Percentiles rank a stretch among this genome's conserved stretches.
Evolutionary conservation across 2,113 vertebrate genomes (phyloP).

Genomic region (Oreochromis aureus): DNA sequence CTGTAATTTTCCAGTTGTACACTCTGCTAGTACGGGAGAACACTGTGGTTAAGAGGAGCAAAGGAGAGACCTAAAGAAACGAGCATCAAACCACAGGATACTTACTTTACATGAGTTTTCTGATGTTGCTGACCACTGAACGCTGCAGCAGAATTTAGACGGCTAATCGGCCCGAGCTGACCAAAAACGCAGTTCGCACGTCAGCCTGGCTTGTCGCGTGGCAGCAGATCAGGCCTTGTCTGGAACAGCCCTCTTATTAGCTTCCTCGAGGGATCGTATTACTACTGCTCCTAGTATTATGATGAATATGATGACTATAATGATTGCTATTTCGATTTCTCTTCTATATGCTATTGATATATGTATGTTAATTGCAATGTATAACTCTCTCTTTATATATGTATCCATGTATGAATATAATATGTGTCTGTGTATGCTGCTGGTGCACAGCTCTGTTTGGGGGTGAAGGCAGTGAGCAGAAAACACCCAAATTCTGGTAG

Average conservation of each 20-base stretch:
- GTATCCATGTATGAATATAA: conserved; percentile 78
- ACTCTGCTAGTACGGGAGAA: background rate
- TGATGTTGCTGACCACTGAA: background rate
- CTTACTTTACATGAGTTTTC: background rate
- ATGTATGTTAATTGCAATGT: conserved; percentile 80
- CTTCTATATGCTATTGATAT: conserved; percentile 79
- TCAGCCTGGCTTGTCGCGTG: background rate
- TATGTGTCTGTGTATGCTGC: conserved; percentile 67
- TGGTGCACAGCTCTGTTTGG: conserved; percentile 30
- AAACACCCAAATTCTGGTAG: background rate
- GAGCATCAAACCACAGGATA: background rate
- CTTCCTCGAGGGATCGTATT: conserved; percentile 71
- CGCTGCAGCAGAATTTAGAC: background rate
- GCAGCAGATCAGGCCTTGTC: background rate
- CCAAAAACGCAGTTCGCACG: background rate
- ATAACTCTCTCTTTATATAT: conserved; percentile 77
- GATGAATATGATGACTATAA: conserved; percentile 72
- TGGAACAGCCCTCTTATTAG: conserved; percentile 70
- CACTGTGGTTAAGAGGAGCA: background rate
- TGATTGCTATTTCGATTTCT: conserved; percentile 73
- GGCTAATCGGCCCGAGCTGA: background rate
- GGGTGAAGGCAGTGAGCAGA: conserved; percentile 24
- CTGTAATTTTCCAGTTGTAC: background rate
- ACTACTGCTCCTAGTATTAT: conserved; percentile 70
- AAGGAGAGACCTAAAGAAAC: background rate